phyloP scores from a whole-genome alignment of 2,113 vertebrate genomes.

The Cyanoramphus novaezelandiae region DNA sequence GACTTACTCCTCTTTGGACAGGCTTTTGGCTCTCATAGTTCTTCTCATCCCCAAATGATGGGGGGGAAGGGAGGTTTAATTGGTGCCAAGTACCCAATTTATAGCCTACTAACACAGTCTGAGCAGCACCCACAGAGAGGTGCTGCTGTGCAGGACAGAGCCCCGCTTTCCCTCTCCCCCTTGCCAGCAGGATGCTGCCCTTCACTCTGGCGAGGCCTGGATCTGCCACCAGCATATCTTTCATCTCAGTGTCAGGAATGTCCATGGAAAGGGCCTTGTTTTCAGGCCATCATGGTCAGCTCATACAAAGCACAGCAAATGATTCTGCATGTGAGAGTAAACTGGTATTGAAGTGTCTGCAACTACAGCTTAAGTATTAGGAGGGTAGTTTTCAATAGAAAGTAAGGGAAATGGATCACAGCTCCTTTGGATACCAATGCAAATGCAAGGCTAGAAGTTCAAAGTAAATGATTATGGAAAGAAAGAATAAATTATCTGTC shows the following conservation, averaged over 20 bases:
- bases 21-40: neutral
- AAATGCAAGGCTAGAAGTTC: neutral
- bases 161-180: neutral
- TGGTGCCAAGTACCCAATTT: neutral
- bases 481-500: neutral
- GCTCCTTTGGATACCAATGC: neutral
- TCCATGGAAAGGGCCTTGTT: neutral
- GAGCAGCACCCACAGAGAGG: neutral
- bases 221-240: neutral
- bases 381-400: neutral
- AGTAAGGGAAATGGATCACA: neutral
- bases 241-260: slow-evolving; percentile 13
- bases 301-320: neutral
- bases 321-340: neutral
- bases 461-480: neutral
- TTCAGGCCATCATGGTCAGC: neutral
- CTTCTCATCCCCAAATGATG: neutral
- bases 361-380: neutral
- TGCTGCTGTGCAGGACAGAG: neutral
- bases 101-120: neutral
- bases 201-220: neutral
- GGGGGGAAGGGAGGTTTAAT: neutral
- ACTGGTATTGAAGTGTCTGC: neutral
- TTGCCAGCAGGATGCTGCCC: neutral
- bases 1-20: neutral